A percentile compares a stretch with the other conserved stretches of the same genome.
These are phyloP conservation scores for Papilio glaucus DNA, from an alignment of 1,140 invertebrate species.

Conservation along the genomic window DNA sequence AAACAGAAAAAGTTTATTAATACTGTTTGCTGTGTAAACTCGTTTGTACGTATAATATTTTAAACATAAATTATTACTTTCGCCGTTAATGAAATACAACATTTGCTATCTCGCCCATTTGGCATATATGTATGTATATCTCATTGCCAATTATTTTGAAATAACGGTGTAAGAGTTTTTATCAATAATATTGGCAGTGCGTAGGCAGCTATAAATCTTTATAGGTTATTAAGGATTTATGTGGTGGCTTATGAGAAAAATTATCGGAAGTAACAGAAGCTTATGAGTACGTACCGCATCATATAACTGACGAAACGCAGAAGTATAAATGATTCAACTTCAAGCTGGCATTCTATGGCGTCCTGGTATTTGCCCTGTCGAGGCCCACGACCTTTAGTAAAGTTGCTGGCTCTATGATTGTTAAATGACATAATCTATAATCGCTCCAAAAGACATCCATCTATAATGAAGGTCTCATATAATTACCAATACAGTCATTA, in stretches of 20 bases:
- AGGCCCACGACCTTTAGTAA: too few relatives aligned
- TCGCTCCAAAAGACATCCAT: too few relatives aligned
- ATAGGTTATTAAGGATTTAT: conserved; percentile 5
- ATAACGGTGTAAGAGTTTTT: conserved; percentile 13
- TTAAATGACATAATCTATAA: too few relatives aligned
- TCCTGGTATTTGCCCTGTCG: too few relatives aligned
- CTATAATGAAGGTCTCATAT: neutral
- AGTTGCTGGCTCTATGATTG: too few relatives aligned
- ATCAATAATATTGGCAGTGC: neutral
- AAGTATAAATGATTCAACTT: too few relatives aligned
- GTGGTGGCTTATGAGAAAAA: neutral
- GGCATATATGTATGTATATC: conserved; percentile 23
- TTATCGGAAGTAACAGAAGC: neutral
- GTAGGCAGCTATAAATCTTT: conserved; percentile 13
- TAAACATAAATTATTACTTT: conserved; percentile 37
- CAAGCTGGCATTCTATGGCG: too few relatives aligned
- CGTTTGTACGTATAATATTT: conserved; percentile 36
- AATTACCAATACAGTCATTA: neutral
- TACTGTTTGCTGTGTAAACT: conserved; percentile 33
- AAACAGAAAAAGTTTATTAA: conserved; percentile 39
- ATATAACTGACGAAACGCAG: too few relatives aligned
- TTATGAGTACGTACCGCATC: too few relatives aligned
- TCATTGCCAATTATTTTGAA: conserved; percentile 28
- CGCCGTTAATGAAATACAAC: conserved; percentile 36
- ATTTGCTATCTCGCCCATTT: conserved; percentile 34